Evolutionary conservation across 2,888 invertebrate genomes (phyloP), one percentile per base, ranked within the genome.

Genomic region (Myathropa florea): DNA sequence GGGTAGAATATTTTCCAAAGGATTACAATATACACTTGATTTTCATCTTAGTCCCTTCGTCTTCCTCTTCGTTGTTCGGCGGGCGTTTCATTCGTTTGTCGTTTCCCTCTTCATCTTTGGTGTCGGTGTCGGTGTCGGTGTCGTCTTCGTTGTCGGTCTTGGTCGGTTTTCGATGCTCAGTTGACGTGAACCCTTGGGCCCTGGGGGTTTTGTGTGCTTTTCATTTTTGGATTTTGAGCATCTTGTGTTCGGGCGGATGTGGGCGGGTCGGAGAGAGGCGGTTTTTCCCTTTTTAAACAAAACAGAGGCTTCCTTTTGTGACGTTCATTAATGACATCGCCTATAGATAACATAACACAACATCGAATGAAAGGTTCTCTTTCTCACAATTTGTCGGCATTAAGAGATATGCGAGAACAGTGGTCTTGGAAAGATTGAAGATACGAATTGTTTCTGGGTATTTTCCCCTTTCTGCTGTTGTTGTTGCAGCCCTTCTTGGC

Each of bases 311-410:
- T 86, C 78, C 68, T 78, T 83, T 86, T 83, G 78, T 86, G 83
- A 86, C 78, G 78, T 86, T 86, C 86, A 83, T 86, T 86, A 86
- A 86, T 86, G 83, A 86, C 86, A 79, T 83, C 70, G 86, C 70
- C 83, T 71, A 64, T 73, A 79, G 78, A 86, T 83, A 70, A 65
- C 68, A 78, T 70, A 78, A 78, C 46, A 76, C 63, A 53, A 61
- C 61, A 81, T 77, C 59, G 77, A 81, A 77, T 73, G 72, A 72
- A 82, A 82, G 72, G 53, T 63, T 28, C 46, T 46, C 68, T 64
- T 72, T 53, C 63, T 70, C 53, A 53, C 59, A 81, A 82, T 72
- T 65, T 72, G 65, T 77, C 68, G 55, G 33, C 36, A 59, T 72
- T 64, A 73, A 67, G 18, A 28, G 46, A 26, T 57, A 26, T 57